Evolutionary conservation across 2,797 vertebrate genomes (phyloP).

Genomic region (Melanotaenia boesemani): DNA sequence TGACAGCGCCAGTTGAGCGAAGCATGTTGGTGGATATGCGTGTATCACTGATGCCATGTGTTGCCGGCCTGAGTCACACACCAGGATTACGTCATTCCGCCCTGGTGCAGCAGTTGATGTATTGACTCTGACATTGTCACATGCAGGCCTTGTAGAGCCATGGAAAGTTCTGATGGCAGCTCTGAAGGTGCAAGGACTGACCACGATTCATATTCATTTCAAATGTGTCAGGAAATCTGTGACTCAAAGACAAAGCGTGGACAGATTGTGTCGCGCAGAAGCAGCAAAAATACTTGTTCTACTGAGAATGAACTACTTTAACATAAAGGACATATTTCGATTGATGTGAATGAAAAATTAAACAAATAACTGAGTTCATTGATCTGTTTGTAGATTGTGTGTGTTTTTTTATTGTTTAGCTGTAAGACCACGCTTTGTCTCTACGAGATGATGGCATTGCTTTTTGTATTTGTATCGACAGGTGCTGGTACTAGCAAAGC

Average conservation of each 20-base stretch:
- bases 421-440: background rate
- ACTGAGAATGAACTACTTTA: background rate
- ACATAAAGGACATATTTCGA: constrained; percentile 4
- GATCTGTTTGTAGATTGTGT: background rate
- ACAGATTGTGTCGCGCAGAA: constrained; percentile 1
- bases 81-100: constrained; percentile 66
- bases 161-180: constrained; percentile 32
- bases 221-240: constrained; percentile 14
- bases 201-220: constrained; percentile 21
- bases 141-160: constrained; percentile 41
- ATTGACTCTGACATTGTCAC: constrained; percentile 71
- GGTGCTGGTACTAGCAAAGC: constrained; percentile 21
- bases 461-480: constrained; percentile 16
- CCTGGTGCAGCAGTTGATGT: constrained; percentile 55
- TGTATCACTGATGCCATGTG: constrained; percentile 55
- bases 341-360: background rate
- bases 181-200: constrained; percentile 28
- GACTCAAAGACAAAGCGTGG: background rate
- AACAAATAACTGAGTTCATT: background rate
- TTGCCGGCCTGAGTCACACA: constrained; percentile 60
- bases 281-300: background rate
- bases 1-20: constrained; percentile 31
- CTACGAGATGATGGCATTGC: constrained; percentile 10
- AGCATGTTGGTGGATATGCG: constrained; percentile 33
- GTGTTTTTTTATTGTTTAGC: background rate